Evolutionary conservation across 2,888 invertebrate genomes (phyloP).

Genomic region (Sinodicranocentrus sp.): DNA sequence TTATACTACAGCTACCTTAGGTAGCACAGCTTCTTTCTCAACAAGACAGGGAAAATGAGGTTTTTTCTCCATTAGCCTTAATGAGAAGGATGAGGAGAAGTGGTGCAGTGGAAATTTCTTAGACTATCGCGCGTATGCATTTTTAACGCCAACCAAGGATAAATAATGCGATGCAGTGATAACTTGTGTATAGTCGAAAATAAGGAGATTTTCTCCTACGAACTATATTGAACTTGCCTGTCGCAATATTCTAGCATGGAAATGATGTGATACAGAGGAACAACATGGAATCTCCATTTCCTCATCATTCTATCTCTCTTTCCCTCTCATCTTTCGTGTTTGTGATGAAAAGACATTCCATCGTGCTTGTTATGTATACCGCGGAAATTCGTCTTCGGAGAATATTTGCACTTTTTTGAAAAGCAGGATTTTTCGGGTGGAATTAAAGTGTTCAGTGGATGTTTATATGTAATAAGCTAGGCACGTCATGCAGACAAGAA

Average conservation of each 20-base stretch:
- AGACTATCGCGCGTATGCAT: background rate
- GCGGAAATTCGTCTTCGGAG: conserved; percentile 39
- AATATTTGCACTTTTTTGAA: no score
- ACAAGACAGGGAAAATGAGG: background rate
- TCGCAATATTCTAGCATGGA: no score
- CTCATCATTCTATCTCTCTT: conserved; percentile 23
- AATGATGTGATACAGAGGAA: background rate
- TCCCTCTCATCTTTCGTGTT: background rate
- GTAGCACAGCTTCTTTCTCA: conserved; percentile 25
- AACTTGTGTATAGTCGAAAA: background rate
- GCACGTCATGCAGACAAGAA: no score
- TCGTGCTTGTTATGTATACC: conserved; percentile 1
- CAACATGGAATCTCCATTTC: conserved; percentile 61
- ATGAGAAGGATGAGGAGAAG: conserved; percentile 13
- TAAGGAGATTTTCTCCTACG: no score
- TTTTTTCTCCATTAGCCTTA: conserved; percentile 38
- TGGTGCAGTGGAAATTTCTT: background rate
- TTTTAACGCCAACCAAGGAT: background rate
- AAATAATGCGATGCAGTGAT: background rate
- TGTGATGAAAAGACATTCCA: background rate
- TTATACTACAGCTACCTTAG: background rate
- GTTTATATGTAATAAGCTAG: no score
- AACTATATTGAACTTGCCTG: no score
- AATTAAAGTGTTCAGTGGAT: no score
- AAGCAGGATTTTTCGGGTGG: no score